A percentile compares a stretch with the other conserved stretches of the same genome.
Conservation (phyloP, 2,113 vertebrate genomes). For the Smithornis capensis region DNA sequence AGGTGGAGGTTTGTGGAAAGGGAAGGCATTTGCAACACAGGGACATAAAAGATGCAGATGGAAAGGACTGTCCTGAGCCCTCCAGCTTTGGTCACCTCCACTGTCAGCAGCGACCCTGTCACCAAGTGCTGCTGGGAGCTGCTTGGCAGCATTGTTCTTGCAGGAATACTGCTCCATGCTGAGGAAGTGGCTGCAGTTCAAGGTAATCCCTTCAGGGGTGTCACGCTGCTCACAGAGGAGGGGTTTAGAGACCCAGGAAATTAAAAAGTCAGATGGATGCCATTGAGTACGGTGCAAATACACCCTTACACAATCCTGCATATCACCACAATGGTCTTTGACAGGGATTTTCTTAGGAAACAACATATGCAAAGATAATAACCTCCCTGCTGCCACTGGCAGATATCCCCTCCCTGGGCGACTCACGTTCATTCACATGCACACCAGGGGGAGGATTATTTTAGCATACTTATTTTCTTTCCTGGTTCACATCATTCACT, state of each 20-base stretch:
- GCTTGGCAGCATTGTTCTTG: background rate
- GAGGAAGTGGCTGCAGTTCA: background rate
- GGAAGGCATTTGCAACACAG: fast-evolving
- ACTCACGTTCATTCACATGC: slow-evolving; percentile 2
- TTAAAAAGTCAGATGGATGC: background rate
- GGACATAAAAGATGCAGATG: background rate
- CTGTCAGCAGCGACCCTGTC: background rate
- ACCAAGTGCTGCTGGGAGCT: background rate
- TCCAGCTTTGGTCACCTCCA: background rate
- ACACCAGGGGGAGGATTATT: slow-evolving; percentile 8
- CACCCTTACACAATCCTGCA: background rate
- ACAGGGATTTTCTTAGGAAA: slow-evolving; percentile 15
- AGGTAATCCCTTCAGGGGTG: background rate
- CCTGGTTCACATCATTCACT: background rate
- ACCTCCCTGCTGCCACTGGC: slow-evolving; percentile 30
- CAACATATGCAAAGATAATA: slow-evolving; percentile 32
- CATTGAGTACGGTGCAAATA: background rate
- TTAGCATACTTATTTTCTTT: slow-evolving; percentile 25
- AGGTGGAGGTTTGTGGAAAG: background rate
- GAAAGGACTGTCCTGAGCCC: fast-evolving
- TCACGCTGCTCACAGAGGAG: fast-evolving
- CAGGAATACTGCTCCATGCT: background rate
- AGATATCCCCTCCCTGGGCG: background rate
- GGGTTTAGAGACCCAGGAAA: background rate
- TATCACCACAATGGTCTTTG: background rate